Evolutionary conservation across 2,113 vertebrate genomes (phyloP), one percentile per base, ranked within the genome.

Genomic region (Pangasianodon hypophthalmus): DNA sequence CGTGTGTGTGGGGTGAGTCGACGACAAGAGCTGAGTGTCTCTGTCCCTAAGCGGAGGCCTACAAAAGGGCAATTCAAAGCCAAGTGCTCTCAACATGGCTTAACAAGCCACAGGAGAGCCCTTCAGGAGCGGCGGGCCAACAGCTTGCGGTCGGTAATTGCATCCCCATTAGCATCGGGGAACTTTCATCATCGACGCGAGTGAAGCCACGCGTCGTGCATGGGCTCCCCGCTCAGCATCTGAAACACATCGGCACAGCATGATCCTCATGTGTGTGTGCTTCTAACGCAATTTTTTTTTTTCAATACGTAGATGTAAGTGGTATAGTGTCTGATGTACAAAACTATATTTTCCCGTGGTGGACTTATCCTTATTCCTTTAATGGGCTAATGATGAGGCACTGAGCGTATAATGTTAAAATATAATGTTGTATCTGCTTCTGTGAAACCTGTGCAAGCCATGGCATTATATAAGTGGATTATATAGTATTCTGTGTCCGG

Each of bases 21-120:
- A 75, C 54, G 73, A 84, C 60, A 60, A 54, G 75, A 82, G 83
- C 73, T 6, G 41, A 87, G 77, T 71, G 44, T 87, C 58, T 90
- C 89, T 87, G 90, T 90, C 85, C 52, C 91, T 92, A 86, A 90
- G 71, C 86, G 80, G 89, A 90, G 89, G 88, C 91, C 82, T 85
- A 92, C 91, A 90, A 92, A 90, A 92, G 91, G 91, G 87, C 91
- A 89, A 87, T 92, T 92, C 91, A 90, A 92, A 92, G 91, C 91
- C 87, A 90, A 92, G 91, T 88, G 91, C 91, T 90, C 90, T 92
- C 91, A 85, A 90, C 88, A 85, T 32, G 90, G 80, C 90, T 92
- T 92, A 92, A 92, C 91, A 92, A 92, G 91, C 91, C 89, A 90
- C 91, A 90, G 90, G 91, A 90, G 91, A 90, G 91, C 91, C 90